These are phyloP conservation scores for Tragopan temminckii DNA, from an alignment of 2,797 vertebrate genomes.

Conservation along the genomic window DNA sequence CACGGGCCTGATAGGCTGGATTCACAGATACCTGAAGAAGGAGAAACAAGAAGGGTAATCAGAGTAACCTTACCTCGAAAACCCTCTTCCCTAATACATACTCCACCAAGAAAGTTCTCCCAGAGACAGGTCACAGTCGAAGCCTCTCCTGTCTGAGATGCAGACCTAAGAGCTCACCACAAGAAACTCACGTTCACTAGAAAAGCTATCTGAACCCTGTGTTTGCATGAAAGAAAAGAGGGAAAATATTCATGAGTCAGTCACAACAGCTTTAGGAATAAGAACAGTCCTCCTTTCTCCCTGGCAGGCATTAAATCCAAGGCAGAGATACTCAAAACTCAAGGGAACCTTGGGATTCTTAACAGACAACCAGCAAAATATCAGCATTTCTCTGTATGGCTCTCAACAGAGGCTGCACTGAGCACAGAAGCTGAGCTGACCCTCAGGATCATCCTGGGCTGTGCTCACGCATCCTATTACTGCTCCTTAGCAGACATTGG, in stretches of 20 bases:
- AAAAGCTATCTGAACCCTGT: neutral
- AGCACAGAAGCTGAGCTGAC: neutral
- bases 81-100: rapidly evolving
- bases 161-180: neutral
- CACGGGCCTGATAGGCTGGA: constrained; percentile 91
- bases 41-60: neutral
- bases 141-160: neutral
- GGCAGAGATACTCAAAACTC: neutral
- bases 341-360: neutral
- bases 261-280: neutral
- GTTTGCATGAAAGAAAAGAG: neutral
- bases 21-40: constrained; percentile 89
- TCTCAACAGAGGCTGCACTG: neutral
- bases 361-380: neutral
- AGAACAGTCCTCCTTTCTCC: neutral
- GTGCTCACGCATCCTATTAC: rapidly evolving
- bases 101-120: neutral
- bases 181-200: neutral
- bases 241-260: neutral
- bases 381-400: neutral
- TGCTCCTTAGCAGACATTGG: neutral
- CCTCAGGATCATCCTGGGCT: neutral
- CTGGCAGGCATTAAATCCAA: neutral
- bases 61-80: neutral
- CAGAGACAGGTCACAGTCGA: neutral